These are phyloP conservation scores for Dromococcyx pavoninus DNA, from an alignment of 2,797 vertebrate species.

Conservation along the genomic window DNA sequence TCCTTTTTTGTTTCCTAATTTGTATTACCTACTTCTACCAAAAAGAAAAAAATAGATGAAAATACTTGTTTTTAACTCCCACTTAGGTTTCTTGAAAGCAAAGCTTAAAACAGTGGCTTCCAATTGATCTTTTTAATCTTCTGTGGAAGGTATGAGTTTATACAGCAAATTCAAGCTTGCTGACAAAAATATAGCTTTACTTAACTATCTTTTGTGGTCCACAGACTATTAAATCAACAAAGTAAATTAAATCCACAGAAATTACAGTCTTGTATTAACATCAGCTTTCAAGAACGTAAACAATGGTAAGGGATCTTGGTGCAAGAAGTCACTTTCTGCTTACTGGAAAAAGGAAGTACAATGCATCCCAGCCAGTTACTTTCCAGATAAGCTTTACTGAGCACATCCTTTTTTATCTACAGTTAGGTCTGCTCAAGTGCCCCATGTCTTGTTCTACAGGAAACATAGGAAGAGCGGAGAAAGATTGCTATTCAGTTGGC, in stretches of 20 bases:
- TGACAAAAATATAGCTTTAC: not conserved
- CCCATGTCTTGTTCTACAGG: not conserved
- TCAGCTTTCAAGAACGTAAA: not conserved
- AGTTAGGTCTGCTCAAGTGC: not conserved
- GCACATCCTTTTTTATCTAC: not conserved
- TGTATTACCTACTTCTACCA: not conserved
- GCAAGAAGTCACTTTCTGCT: not conserved
- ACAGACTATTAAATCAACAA: slow-evolving; percentile 2
- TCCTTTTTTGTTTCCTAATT: not conserved
- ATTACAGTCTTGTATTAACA: not conserved
- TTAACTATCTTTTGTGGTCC: not conserved
- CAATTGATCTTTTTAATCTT: slow-evolving; percentile 1
- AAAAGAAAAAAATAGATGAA: not conserved
- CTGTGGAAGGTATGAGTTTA: not conserved
- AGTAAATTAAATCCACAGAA: slow-evolving; percentile 5
- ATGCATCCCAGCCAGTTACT: not conserved
- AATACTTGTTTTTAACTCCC: not conserved
- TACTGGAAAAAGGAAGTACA: not conserved
- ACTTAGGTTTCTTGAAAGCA: not conserved
- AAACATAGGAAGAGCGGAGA: not conserved
- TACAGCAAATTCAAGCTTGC: not conserved
- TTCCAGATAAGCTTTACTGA: not conserved
- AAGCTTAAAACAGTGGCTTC: not conserved
- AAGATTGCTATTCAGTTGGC: not conserved
- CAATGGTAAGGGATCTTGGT: not conserved